Base-by-base conservation (phyloP, 2,113 vertebrate genomes). In the Sander lucioperca region DNA sequence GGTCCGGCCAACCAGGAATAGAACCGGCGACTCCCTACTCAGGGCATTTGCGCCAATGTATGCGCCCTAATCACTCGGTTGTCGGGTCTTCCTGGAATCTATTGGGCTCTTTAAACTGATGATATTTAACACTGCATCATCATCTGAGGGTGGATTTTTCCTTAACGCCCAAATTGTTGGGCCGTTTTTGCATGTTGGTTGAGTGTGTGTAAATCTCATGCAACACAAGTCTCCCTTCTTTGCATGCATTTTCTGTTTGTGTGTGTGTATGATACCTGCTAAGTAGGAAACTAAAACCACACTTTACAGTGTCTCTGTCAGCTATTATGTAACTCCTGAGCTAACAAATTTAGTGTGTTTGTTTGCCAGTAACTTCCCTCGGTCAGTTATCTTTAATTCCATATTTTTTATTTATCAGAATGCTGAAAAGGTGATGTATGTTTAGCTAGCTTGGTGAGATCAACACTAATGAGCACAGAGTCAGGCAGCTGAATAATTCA, bases 401-500 rank as follows among this genome's bases (percentile, higher is more conserved):
- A 82, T 83, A 89, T 93, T 70, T 87, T 91, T 92, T 90, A 91
- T 92, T 93, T 74, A 94, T 82, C 33, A 58, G 65, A 54, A 68
- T 16, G 81, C 71, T 87, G 81, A 91, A 87, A 84, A 90, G 89
- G 86, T 90, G 87, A 88, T 84, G 77, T 83, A 85, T 88, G 86
- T 82, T 87, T 87, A 77, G 64, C 73, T 69, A 53, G 70, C 77
- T 72, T 64, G 74, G 72, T 64, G 81, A 78, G 85, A 91, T 88
- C 89, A 86, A 89, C 86, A 62, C 85, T 93, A 90, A 93, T 91
- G 90, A 88, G 86, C 80, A 85, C 79, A 48, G 89, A 78, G 85
- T 90, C 80, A 89, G 47, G 58, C 67, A 77, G 48, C 66, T 94
- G 86, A 94, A 94, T 95, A 82, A 94, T 92, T 93, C 62, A 95